Evolutionary conservation across 2,888 invertebrate genomes (phyloP), one percentile per base, ranked within the genome.

Genomic region (Helobdella robusta): DNA sequence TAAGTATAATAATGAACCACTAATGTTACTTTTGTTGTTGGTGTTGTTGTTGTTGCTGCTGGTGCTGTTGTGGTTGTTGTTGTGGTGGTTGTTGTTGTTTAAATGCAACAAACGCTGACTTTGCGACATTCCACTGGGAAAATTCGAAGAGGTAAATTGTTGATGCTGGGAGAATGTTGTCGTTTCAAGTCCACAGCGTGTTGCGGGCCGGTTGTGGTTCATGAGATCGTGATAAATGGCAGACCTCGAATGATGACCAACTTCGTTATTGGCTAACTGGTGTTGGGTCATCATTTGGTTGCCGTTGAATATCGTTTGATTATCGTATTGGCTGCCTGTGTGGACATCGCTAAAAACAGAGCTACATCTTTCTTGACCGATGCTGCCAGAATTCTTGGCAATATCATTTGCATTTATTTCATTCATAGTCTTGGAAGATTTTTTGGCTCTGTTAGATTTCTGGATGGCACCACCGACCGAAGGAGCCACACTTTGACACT

Each of bases 171-270:
- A 46, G 30, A 44, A 61, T 5, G 61, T 46, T 8, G 50, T n/a
- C 25, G 35, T 36, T 25, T 61, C 61, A 20, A 61, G 46, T 44
- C 61, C 61, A 18, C 61, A 61, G 15, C 61, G 23, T 25, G 61
- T 44, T 4, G 61, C 61, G 28, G 61, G 61, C 23, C 61, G 40
- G 20, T 61, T 46, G 11, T 11, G 18, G 11, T 46, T 61, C 18
- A 25, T 23, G n/a, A n/a, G n/a, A 46, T 61, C 61, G 40, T 15
- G 3, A 32, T 56, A 56, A 11, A 30, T 32, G 30, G 32, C 5
- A 11, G 25, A n/a, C 25, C 56, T 25, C n/a, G n/a, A n/a, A n/a
- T n/a, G n/a, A n/a, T n/a, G n/a, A n/a, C n/a, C n/a, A n/a, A n/a
- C n/a, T n/a, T n/a, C n/a, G n/a, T n/a, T n/a, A n/a, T n/a, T n/a